Conservation (phyloP, 2,888 invertebrate species). For the Drosophila atripex region DNA sequence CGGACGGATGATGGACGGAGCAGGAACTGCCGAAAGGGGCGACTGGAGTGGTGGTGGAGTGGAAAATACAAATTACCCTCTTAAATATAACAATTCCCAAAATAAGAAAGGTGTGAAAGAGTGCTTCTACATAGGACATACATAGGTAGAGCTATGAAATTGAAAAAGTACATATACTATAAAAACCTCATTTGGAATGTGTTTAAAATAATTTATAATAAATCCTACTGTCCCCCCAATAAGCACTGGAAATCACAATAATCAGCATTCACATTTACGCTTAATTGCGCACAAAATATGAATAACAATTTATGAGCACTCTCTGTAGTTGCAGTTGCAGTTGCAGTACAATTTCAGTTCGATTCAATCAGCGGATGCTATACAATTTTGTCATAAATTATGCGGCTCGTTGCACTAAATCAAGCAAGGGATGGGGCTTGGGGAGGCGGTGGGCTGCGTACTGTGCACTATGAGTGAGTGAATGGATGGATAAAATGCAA, state of each 20-base stretch:
- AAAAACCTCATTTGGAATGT: not conserved
- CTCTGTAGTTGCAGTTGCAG: not conserved
- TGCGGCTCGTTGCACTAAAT: conserved; percentile 71
- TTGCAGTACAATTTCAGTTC: conserved; percentile 49
- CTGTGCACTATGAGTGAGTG: not conserved
- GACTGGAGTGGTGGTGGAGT: conserved; percentile 3
- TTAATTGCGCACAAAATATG: conserved; percentile 37
- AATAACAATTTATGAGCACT: conserved; percentile 32
- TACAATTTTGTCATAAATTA: conserved; percentile 75
- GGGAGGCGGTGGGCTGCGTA: not conserved
- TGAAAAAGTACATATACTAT: not conserved
- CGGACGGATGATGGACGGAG: conserved; percentile 9
- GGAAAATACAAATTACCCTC: conserved; percentile 73
- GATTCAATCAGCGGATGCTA: conserved; percentile 56
- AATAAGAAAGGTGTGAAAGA: conserved; percentile 42
- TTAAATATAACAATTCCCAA: conserved; percentile 73
- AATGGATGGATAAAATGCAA: conserved; percentile 51
- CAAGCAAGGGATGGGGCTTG: conserved; percentile 40
- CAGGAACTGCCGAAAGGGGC: not conserved
- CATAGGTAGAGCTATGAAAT: not conserved
- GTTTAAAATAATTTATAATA: conserved; percentile 1
- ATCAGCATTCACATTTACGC: conserved; percentile 30
- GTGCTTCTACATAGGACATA: not conserved
- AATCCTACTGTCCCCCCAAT: conserved; percentile 3
- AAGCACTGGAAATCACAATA: conserved; percentile 27